These are phyloP conservation scores for Dipodomys stephensi DNA, from an alignment of 2,113 vertebrate genomes.

Conservation along the genomic window DNA sequence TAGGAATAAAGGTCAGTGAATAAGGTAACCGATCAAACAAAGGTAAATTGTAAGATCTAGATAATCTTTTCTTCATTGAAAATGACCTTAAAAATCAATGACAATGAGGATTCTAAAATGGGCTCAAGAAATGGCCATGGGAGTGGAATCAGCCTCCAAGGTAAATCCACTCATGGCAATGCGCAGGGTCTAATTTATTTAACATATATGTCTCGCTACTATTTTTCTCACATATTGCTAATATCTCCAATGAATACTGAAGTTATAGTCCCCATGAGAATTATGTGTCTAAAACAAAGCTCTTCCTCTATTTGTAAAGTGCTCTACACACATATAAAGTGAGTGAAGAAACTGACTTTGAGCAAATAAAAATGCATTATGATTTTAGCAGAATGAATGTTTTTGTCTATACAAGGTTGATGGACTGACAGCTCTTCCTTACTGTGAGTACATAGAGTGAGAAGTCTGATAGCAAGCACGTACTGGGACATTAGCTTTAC, in stretches of 20 bases:
- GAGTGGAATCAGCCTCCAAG: not conserved
- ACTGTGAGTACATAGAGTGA: not conserved
- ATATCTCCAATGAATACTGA: not conserved
- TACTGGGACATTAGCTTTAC: not conserved
- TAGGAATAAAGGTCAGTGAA: not conserved
- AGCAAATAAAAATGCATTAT: conserved; percentile 25
- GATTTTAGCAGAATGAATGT: not conserved
- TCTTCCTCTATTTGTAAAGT: conserved; percentile 10
- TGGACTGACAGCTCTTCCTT: not conserved
- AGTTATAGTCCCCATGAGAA: conserved; percentile 24
- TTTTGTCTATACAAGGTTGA: not conserved
- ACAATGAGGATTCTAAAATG: not conserved
- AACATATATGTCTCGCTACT: not conserved
- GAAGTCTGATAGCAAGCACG: not conserved
- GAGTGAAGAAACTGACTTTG: conserved; percentile 7
- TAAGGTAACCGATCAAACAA: conserved; percentile 7
- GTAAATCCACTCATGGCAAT: not conserved
- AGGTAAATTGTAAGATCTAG: not conserved
- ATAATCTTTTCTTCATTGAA: conserved; percentile 3
- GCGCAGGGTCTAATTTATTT: not conserved
- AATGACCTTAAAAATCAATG: not conserved
- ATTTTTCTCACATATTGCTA: not conserved
- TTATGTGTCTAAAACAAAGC: not conserved
- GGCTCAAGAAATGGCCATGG: not conserved
- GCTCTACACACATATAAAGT: not conserved